phyloP scores from a whole-genome alignment of 2,797 vertebrate species.

The Anguilla marmorata region DNA sequence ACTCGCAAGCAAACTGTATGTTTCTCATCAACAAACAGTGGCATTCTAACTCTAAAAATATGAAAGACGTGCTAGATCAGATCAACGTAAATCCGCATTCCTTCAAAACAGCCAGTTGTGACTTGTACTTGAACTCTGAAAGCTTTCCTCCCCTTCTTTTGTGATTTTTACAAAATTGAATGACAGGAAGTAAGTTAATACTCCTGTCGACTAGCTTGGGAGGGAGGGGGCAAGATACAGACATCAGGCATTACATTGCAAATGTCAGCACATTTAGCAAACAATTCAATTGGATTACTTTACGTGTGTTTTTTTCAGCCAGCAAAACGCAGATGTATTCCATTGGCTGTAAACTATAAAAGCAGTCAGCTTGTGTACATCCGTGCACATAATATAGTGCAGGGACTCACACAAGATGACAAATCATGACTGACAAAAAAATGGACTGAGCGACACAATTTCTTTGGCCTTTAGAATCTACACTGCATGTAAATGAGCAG shows the following conservation, averaged over 20 bases:
- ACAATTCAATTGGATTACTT: background rate
- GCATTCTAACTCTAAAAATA: background rate
- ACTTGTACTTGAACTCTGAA: background rate
- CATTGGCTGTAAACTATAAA: background rate
- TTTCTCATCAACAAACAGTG: background rate
- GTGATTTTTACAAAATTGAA: background rate
- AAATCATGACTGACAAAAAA: background rate
- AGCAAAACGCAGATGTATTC: background rate
- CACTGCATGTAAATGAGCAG: background rate
- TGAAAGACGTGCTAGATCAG: background rate
- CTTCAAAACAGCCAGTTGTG: background rate
- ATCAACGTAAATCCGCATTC: background rate
- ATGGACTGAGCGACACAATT: background rate
- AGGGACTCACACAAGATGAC: background rate
- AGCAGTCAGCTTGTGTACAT: background rate
- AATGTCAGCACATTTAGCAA: background rate
- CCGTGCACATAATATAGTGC: background rate
- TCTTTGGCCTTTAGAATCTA: background rate
- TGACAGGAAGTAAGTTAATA: background rate
- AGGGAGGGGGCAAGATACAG: background rate
- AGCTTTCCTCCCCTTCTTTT: background rate
- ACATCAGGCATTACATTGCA: background rate
- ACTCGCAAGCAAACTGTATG: background rate
- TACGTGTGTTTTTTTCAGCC: background rate
- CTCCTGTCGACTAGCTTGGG: background rate